These are phyloP conservation scores for Spatulosminthurus flaviceps DNA, from an alignment of 2,888 invertebrate species.

Conservation along the genomic window DNA sequence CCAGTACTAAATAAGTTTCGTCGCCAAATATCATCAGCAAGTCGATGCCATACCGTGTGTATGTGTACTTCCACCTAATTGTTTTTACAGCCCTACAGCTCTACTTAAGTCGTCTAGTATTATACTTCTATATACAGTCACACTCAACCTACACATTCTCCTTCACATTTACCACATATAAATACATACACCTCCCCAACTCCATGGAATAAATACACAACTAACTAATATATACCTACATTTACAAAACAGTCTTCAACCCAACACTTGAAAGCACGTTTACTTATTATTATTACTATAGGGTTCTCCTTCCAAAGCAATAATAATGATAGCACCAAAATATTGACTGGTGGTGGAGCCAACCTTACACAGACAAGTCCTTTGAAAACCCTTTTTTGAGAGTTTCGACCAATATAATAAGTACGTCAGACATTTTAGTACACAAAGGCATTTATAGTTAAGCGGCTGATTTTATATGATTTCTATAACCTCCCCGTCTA, in stretches of 20 bases:
- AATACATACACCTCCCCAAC: neutral
- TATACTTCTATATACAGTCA: neutral
- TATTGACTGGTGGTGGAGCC: slow-evolving; percentile 3
- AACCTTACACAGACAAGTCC: neutral
- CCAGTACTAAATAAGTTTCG: slow-evolving; percentile 35
- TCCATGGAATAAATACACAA: neutral
- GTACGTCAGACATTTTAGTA: no score
- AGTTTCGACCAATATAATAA: no score
- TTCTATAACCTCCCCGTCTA: no score
- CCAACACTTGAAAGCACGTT: neutral
- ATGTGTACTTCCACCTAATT: slow-evolving; percentile 43
- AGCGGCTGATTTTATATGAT: no score
- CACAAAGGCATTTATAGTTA: no score
- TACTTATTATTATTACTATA: neutral
- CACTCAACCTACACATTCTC: neutral
- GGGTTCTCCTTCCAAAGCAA: neutral
- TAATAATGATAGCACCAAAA: neutral
- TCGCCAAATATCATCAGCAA: slow-evolving; percentile 42
- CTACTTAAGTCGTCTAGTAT: slow-evolving; percentile 21
- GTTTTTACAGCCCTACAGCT: slow-evolving; percentile 42
- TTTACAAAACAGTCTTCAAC: neutral
- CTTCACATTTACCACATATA: neutral
- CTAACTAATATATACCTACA: no score
- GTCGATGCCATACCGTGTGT: slow-evolving; percentile 28
- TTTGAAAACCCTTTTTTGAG: no score